Evolutionary conservation across 2,113 vertebrate species (phyloP).

Genomic region (Tylochromis polylepis): DNA sequence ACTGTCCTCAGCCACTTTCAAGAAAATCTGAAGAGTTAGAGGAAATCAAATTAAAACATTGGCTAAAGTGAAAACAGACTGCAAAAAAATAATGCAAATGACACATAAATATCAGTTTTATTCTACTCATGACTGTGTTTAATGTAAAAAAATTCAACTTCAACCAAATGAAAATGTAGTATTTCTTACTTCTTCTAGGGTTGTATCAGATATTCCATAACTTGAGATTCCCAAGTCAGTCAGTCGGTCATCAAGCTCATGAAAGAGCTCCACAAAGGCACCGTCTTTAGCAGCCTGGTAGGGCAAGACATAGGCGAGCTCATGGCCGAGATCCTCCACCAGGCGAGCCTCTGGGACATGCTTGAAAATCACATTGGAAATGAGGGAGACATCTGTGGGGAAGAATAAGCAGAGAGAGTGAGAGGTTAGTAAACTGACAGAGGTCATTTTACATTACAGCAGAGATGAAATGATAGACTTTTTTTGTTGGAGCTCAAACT

Average conservation of each 20-base stretch:
- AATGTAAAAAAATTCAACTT: not conserved
- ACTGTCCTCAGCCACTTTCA: conserved; percentile 95
- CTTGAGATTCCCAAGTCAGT: conserved; percentile 94
- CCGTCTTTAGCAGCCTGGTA: conserved; percentile 94
- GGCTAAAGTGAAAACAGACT: not conserved
- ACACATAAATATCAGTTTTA: not conserved
- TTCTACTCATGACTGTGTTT: not conserved
- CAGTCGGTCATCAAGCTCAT: conserved; percentile 94
- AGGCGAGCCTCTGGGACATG: conserved; percentile 89
- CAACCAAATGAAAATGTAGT: not conserved
- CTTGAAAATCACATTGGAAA: conserved; percentile 93
- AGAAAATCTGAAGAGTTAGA: conserved; percentile 82
- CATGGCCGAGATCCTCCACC: conserved; percentile 95
- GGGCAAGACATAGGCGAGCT: conserved; percentile 89
- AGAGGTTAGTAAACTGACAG: not conserved
- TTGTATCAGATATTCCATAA: conserved; percentile 96
- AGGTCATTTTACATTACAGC: not conserved
- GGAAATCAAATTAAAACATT: not conserved
- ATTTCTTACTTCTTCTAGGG: conserved; percentile 85
- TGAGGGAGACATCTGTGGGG: conserved; percentile 87
- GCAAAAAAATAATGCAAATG: not conserved
- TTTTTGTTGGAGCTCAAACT: not conserved
- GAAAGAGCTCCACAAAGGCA: conserved; percentile 94
- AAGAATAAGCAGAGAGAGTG: not conserved
- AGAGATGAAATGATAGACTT: not conserved